Conservation (phyloP, 2,797 vertebrate species). For the Eutrigla gurnardus region DNA sequence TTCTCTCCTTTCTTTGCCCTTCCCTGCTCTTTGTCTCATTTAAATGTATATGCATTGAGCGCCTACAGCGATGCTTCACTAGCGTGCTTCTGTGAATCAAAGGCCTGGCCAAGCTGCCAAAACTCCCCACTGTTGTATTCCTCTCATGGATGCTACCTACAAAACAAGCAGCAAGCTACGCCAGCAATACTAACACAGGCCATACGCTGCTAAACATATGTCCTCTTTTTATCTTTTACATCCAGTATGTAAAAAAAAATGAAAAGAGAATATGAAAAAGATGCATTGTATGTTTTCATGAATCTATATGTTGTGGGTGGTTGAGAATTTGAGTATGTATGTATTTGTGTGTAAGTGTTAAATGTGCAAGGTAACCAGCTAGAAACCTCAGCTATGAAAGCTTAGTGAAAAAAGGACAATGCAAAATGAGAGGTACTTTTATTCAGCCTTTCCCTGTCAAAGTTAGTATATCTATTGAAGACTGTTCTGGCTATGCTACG, state of each 20-base stretch:
- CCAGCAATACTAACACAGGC: conserved; percentile 31
- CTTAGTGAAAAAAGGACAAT: not conserved
- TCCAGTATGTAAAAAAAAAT: conserved; percentile 20
- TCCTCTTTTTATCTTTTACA: conserved; percentile 38
- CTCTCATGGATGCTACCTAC: conserved; percentile 41
- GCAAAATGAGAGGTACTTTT: not conserved
- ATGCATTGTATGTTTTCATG: conserved; percentile 16
- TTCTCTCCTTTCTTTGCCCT: conserved; percentile 58
- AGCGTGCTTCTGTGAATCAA: conserved; percentile 67
- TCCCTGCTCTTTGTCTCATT: conserved; percentile 67
- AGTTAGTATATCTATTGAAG: too few relatives aligned
- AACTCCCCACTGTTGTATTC: conserved; percentile 50
- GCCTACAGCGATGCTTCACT: conserved; percentile 76
- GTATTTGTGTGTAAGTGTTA: conserved; percentile 7
- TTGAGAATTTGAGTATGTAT: conserved; percentile 11
- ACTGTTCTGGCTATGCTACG: too few relatives aligned
- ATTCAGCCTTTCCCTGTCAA: too few relatives aligned
- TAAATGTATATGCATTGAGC: conserved; percentile 79
- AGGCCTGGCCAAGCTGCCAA: conserved; percentile 64
- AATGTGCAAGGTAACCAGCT: not conserved
- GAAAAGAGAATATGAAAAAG: conserved; percentile 10
- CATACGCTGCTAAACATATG: conserved; percentile 35
- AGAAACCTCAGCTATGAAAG: not conserved
- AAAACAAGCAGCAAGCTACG: conserved; percentile 32
- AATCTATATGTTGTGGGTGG: conserved; percentile 7